These are phyloP conservation scores for Rugalucina vietnamica DNA, from an alignment of 2,888 invertebrate genomes.

Conservation along the genomic window DNA sequence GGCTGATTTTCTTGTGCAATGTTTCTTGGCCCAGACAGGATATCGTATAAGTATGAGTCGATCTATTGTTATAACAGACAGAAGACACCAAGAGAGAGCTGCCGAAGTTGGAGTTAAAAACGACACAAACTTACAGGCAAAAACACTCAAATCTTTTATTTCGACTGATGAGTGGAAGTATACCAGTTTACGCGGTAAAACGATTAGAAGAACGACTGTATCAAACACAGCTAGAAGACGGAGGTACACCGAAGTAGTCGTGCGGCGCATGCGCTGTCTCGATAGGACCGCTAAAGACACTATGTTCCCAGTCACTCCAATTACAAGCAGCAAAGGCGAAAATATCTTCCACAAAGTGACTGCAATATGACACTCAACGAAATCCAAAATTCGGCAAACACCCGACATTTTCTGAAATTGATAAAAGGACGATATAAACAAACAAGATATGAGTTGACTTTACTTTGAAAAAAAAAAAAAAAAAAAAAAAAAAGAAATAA, in stretches of 20 bases:
- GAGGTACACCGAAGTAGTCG: background rate
- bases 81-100: background rate
- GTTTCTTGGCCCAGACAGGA: background rate
- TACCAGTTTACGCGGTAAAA: background rate
- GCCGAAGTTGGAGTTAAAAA: background rate
- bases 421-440: too few relatives aligned
- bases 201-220: background rate
- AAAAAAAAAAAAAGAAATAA: too few relatives aligned
- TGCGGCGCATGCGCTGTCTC: background rate
- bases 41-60: background rate
- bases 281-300: background rate
- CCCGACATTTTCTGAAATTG: too few relatives aligned
- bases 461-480: too few relatives aligned
- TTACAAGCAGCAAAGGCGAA: background rate
- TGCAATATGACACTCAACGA: background rate
- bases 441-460: too few relatives aligned
- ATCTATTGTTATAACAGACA: background rate
- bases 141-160: background rate
- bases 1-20: background rate
- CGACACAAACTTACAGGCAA: background rate
- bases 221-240: background rate
- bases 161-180: background rate
- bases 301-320: background rate
- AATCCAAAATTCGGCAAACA: background rate
- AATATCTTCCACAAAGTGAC: background rate